Evolutionary conservation across 2,888 invertebrate genomes (phyloP).

Genomic region (Pecten maximus): DNA sequence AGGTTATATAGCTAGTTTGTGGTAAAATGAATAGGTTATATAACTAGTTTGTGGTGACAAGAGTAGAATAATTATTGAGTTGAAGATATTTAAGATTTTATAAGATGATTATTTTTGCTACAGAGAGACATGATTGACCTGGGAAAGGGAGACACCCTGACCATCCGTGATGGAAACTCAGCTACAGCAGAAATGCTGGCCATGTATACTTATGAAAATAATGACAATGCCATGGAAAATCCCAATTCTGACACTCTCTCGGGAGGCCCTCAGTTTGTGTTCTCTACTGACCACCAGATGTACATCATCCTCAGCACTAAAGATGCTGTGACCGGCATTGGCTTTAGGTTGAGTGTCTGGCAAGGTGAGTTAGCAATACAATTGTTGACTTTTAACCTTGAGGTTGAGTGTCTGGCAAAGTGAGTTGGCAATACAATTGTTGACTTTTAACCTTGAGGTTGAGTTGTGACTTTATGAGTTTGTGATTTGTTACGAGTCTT

Average conservation of each 20-base stretch:
- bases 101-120: slow-evolving; percentile 34
- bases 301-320: slow-evolving; percentile 67
- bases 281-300: slow-evolving; percentile 67
- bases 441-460: background rate
- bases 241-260: slow-evolving; percentile 12
- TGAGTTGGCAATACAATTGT: background rate
- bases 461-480: background rate
- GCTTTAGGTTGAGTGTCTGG: slow-evolving; percentile 64
- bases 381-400: slow-evolving; percentile 31
- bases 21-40: no score
- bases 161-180: slow-evolving; percentile 69
- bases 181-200: slow-evolving; percentile 56
- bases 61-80: no score
- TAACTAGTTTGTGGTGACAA: no score
- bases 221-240: slow-evolving; percentile 48
- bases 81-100: no score
- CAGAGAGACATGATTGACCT: slow-evolving; percentile 66
- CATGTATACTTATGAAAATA: slow-evolving; percentile 51
- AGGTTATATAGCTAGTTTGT: no score
- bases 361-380: slow-evolving; percentile 62
- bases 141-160: slow-evolving; percentile 58
- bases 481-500: no score
- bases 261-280: slow-evolving; percentile 53
- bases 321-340: slow-evolving; percentile 54
- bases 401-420: background rate